phyloP scores from a whole-genome alignment of 2,113 vertebrate genomes.

The Felis catus region F.catus_Fca126_mat1.0 CM031415.1:197247001-197247500 shows the following conservation, averaged over 20 bases:
- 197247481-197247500: too few relatives aligned
- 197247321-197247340: neutral
- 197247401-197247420: too few relatives aligned
- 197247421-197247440: too few relatives aligned
- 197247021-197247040: neutral
- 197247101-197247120: neutral
- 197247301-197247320: rapidly evolving
- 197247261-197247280: neutral
- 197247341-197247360: neutral
- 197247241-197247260: rapidly evolving
- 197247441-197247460: too few relatives aligned
- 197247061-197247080: neutral
- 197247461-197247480: too few relatives aligned
- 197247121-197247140: neutral
- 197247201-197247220: neutral
- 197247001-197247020: rapidly evolving
- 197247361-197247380: neutral
- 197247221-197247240: rapidly evolving
- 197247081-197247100: neutral
- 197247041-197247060: neutral
- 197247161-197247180: neutral
- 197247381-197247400: too few relatives aligned
- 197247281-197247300: neutral
- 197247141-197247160: neutral
- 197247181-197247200: neutral